Evolutionary conservation across 2,797 vertebrate genomes (phyloP), one percentile per base, ranked within the genome.

Genomic region (Lacerta agilis): DNA sequence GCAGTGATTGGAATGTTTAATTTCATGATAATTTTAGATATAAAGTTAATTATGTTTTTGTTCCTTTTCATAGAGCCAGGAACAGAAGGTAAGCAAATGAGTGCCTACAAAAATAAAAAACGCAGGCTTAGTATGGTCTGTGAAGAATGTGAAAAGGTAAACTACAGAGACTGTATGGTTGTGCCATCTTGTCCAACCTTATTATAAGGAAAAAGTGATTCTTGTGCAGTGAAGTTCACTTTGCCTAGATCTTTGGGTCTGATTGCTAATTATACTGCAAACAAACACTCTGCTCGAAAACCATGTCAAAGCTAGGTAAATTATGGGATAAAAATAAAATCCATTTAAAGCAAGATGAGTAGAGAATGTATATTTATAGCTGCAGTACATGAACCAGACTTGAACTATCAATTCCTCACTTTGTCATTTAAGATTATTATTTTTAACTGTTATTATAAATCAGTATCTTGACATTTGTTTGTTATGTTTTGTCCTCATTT

Each of bases 311-410:
- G 77, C 84, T 33, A 33, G 64, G 79, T n/a, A 80, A 80, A 72
- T n/a, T 83, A 69, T 71, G 23, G 78, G 75, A 71, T 33, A 88
- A 85, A 67, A 78, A 23, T 25, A 69, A 75, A 91, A 75, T 18
- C 64, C 41, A 41, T 66, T 84, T 79, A 29, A 75, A 33, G 45
- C 25, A 88, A 64, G 3, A 38, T 79, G 79, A 64, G 10, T 25
- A 27, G 4, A 76, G 61, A 29, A 38, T 71, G 80, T 41, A 82
- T 29, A 66, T 1, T 3, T 17, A 69, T 86, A 76, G 67, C 75
- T 55, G 64, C 29, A 38, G 80, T 20, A 64, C 33, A 76, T 38
- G 49, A 69, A 61, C 76, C n/a, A 86, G 43, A 76, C 72, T 0
- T 4, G 45, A 17, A 33, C 69, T 38, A 71, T 73, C 41, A 2